Evolutionary conservation across 1,140 invertebrate genomes (phyloP).

Genomic region (Polypedilum vanderplanki): DNA sequence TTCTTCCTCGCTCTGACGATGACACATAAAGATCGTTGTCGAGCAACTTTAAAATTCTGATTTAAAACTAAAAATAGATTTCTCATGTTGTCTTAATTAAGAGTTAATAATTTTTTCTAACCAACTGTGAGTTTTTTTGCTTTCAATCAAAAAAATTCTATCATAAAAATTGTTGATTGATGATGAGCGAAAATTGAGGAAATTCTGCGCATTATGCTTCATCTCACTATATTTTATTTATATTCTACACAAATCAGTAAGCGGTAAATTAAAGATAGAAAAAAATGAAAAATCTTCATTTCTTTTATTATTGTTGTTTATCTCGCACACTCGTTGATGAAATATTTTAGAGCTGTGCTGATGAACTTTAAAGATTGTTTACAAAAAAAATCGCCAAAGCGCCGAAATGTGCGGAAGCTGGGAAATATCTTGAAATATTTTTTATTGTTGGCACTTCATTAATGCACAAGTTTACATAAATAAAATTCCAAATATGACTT

Average conservation of each 20-base stretch:
- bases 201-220: not conserved
- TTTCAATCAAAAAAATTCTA: not conserved
- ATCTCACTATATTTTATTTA: not conserved
- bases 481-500: no score
- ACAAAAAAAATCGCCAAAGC: not conserved
- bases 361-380: constrained; percentile 14
- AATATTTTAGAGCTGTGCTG: not conserved
- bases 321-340: not conserved
- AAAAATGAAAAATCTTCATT: not conserved
- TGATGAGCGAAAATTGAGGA: not conserved
- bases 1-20: not conserved
- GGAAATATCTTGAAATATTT: no score
- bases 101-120: not conserved
- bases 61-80: not conserved
- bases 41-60: not conserved
- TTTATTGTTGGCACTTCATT: no score
- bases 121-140: not conserved
- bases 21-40: not conserved
- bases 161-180: not conserved
- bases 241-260: not conserved
- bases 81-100: not conserved
- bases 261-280: not conserved
- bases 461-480: no score
- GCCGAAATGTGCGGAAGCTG: not conserved
- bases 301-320: not conserved